A percentile compares a stretch with the other conserved stretches of the same genome.
phyloP scores from a whole-genome alignment of 1,140 invertebrate species.

The Drosophila pseudoananassae region DNA sequence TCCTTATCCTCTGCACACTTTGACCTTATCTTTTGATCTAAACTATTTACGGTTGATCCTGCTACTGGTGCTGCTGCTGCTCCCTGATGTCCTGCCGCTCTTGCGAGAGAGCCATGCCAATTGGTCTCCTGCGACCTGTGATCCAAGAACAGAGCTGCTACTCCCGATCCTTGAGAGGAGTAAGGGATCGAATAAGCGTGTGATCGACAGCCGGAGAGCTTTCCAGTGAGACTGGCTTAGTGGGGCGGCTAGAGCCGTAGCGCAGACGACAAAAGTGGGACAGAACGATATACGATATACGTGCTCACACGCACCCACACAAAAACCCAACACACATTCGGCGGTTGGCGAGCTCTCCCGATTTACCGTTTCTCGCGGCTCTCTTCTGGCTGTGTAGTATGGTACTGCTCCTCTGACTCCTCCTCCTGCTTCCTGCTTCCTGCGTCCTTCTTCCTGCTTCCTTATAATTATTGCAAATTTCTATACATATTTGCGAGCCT shows the following conservation, averaged over 20 bases:
- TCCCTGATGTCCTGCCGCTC: constrained; percentile 37
- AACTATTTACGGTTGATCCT: constrained; percentile 31
- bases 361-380: not conserved
- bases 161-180: not conserved
- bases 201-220: constrained; percentile 4
- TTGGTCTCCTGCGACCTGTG: not conserved
- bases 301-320: too few species aligned
- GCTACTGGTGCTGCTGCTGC: constrained; percentile 33
- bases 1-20: not conserved
- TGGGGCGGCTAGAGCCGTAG: not conserved
- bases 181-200: not conserved
- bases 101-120: constrained; percentile 43
- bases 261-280: not conserved
- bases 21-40: constrained; percentile 13
- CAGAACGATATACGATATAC: not conserved
- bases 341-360: not conserved
- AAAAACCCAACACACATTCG: too few species aligned
- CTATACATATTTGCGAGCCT: constrained; percentile 40
- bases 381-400: not conserved
- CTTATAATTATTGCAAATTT: constrained; percentile 61
- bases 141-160: not conserved
- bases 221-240: not conserved
- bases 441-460: not conserved
- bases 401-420: not conserved
- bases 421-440: not conserved